phyloP scores from a whole-genome alignment of 2,113 vertebrate genomes.

The Ptilorrhoa leucosticta region DNA sequence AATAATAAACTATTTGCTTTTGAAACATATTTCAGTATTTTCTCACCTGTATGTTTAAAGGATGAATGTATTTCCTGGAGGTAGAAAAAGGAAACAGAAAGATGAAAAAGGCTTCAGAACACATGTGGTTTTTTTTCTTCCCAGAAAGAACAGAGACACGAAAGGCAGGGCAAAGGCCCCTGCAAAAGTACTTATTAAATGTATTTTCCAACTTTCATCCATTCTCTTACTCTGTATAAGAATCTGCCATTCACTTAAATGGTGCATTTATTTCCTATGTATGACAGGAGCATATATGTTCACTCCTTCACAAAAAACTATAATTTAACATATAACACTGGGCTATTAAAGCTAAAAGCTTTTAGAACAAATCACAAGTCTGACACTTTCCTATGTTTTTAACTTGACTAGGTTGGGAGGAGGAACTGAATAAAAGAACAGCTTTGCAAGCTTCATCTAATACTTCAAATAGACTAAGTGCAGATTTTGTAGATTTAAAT shows the following conservation, averaged over 20 bases:
- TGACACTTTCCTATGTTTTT: conserved; percentile 34
- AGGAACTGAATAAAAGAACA: conserved; percentile 13
- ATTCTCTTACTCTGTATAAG: not conserved
- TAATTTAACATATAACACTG: conserved; percentile 29
- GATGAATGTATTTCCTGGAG: not conserved
- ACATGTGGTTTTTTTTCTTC: too few species aligned
- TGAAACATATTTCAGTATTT: not conserved
- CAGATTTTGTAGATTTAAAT: conserved; percentile 44
- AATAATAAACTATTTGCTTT: not conserved
- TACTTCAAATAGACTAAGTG: conserved; percentile 26
- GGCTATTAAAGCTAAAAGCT: conserved; percentile 52
- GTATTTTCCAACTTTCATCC: not conserved
- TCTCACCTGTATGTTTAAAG: not conserved
- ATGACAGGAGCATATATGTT: conserved; percentile 21
- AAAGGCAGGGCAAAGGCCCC: not conserved
- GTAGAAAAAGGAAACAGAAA: not conserved
- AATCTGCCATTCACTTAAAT: conserved; percentile 17
- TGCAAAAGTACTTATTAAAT: not conserved
- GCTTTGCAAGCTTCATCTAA: not conserved
- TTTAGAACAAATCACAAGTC: conserved; percentile 40
- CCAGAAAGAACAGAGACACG: not conserved
- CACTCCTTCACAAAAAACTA: conserved; percentile 13
- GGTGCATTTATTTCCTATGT: conserved; percentile 16
- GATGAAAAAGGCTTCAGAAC: not conserved
- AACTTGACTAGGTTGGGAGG: not conserved